Percentiles rank a stretch among this genome's conserved stretches.
These are phyloP conservation scores for Stramonita haemastoma DNA, from an alignment of 2,888 invertebrate genomes.

Conservation along the genomic window DNA sequence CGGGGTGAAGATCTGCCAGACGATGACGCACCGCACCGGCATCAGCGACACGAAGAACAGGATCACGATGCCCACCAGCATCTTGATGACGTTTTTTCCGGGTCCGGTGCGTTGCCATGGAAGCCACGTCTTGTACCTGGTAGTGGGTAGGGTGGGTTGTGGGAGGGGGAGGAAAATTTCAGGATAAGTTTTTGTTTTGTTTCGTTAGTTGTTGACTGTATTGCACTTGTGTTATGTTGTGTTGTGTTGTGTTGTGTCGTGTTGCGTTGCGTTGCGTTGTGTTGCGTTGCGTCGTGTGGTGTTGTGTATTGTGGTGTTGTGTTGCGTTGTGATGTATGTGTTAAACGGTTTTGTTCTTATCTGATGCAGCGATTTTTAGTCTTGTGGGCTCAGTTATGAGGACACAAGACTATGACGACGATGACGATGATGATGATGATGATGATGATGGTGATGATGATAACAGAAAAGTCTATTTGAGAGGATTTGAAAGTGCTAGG, in stretches of 20 bases:
- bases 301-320: no score
- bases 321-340: no score
- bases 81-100: constrained; percentile 64
- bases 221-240: neutral
- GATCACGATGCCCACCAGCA: constrained; percentile 76
- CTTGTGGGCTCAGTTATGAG: no score
- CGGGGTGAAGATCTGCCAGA: constrained; percentile 82
- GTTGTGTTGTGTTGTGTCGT: neutral
- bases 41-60: constrained; percentile 93
- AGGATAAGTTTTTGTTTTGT: no score
- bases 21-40: constrained; percentile 90
- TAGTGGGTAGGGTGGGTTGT: no score
- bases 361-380: no score
- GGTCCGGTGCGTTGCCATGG: constrained; percentile 47
- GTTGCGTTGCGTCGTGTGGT: neutral
- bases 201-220: neutral
- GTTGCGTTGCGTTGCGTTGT: neutral
- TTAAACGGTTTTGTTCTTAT: no score
- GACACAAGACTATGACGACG: neutral
- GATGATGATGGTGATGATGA: neutral
- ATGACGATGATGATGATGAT: neutral
- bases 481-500: no score
- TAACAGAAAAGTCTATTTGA: neutral
- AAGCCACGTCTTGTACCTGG: neutral
- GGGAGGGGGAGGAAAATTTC: no score